Percentiles rank a stretch among this genome's conserved stretches.
Conservation (phyloP, 2,888 invertebrate genomes). For the Alloplasta piceator region DNA sequence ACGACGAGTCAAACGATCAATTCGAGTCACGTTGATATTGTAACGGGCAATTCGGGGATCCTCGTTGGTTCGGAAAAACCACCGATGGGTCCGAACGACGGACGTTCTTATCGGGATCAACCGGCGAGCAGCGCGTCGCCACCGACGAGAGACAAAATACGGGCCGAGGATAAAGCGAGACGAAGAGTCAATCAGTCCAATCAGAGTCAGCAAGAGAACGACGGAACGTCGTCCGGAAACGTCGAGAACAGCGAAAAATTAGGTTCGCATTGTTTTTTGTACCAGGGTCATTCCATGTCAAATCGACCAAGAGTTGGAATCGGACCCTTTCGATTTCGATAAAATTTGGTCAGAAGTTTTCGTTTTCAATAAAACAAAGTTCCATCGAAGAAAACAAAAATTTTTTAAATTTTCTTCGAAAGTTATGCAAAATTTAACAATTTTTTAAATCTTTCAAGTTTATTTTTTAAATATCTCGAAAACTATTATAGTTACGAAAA, state of each 20-base stretch:
- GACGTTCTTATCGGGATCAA: constrained; percentile 86
- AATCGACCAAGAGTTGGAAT: too few species aligned
- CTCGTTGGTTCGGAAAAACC: constrained; percentile 75
- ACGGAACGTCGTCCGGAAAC: constrained; percentile 60
- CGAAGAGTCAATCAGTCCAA: constrained; percentile 77
- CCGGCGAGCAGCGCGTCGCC: constrained; percentile 91
- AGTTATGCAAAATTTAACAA: too few species aligned
- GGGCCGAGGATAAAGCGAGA: constrained; percentile 89
- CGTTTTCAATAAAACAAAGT: too few species aligned
- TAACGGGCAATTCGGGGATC: constrained; percentile 43
- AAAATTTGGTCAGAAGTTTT: too few species aligned
- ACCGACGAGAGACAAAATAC: constrained; percentile 91
- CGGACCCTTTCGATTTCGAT: too few species aligned
- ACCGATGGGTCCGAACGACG: constrained; percentile 76
- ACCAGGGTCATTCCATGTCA: too few species aligned
- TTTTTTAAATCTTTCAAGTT: too few species aligned
- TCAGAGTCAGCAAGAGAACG: constrained; percentile 44
- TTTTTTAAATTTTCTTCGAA: too few species aligned
- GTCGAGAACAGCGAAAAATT: constrained; percentile 76
- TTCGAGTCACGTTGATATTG: constrained; percentile 2
- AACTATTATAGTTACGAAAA: too few species aligned
- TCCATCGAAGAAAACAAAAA: too few species aligned
- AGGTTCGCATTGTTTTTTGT: constrained; percentile 73
- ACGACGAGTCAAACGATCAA: constrained; percentile 42
- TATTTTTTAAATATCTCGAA: too few species aligned